phyloP scores from a whole-genome alignment of 2,888 invertebrate genomes.

The Lordiphosa andalusiaca region DNA sequence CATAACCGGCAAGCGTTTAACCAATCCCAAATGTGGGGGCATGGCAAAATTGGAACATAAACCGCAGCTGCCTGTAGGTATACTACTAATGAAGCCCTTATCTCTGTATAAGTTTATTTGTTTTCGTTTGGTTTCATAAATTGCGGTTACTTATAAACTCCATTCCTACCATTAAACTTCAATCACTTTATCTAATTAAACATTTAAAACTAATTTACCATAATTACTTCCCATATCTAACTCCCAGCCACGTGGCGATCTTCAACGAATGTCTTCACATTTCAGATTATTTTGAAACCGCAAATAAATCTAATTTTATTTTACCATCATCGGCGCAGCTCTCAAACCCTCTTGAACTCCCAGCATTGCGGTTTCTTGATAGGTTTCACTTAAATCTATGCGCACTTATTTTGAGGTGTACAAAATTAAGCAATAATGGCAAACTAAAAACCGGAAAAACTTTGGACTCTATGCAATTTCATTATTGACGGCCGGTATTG shows the following conservation, averaged over 20 bases:
- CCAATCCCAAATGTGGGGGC: no score
- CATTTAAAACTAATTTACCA: slow-evolving; percentile 33
- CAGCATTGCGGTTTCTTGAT: slow-evolving; percentile 35
- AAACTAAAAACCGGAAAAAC: slow-evolving; percentile 24
- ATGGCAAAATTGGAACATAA: no score
- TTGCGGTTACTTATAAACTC: no score
- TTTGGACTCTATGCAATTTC: slow-evolving; percentile 26
- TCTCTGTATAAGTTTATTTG: no score
- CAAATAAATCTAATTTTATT: slow-evolving; percentile 53
- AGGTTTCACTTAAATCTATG: slow-evolving; percentile 10
- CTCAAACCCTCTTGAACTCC: slow-evolving; percentile 55
- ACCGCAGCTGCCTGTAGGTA: no score
- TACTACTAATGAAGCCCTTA: no score
- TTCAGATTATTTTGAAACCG: slow-evolving; percentile 38
- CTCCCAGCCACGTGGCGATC: slow-evolving; percentile 23
- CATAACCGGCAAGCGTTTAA: no score
- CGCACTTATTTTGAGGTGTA: slow-evolving; percentile 1
- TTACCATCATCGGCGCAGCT: no score
- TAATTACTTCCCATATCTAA: slow-evolving; percentile 38
- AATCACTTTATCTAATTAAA: slow-evolving; percentile 26
- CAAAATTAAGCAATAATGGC: slow-evolving; percentile 47
- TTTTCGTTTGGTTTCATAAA: no score
- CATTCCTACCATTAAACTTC: not conserved
- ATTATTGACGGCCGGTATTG: slow-evolving; percentile 40
- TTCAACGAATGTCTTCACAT: slow-evolving; percentile 16